Conservation (phyloP, 2,888 invertebrate genomes). For the Petrolisthes cinctipes region DNA sequence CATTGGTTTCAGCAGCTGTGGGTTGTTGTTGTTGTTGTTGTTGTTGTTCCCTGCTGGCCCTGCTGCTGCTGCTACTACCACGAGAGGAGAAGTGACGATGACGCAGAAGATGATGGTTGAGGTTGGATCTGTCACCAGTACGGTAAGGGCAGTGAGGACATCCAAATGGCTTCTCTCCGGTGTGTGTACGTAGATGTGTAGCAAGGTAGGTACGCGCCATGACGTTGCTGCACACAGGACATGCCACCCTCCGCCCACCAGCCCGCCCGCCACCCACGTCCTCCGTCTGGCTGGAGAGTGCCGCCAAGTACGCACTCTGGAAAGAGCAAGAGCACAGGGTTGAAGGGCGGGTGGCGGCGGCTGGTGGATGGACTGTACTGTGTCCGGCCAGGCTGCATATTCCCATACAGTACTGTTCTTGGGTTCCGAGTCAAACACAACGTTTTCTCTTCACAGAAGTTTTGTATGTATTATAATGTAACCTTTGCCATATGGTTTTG, state of each 20-base stretch:
- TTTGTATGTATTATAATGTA: too few relatives aligned
- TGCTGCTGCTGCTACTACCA: background rate
- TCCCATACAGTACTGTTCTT: too few relatives aligned
- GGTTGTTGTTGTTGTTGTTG: background rate
- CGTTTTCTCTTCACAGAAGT: too few relatives aligned
- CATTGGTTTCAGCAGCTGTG: background rate
- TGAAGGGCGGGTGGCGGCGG: conserved; percentile 19
- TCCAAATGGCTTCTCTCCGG: conserved; percentile 59
- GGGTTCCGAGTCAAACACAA: too few relatives aligned
- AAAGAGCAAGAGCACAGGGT: conserved; percentile 50
- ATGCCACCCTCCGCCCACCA: conserved; percentile 51
- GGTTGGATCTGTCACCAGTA: conserved; percentile 51
- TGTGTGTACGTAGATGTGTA: conserved; percentile 59
- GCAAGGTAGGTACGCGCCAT: conserved; percentile 52
- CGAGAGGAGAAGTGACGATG: conserved; percentile 37
- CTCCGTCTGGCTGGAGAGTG: conserved; percentile 20
- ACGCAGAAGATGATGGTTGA: conserved; percentile 55
- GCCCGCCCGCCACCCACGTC: conserved; percentile 38
- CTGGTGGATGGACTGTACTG: background rate
- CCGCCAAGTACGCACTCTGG: conserved; percentile 54
- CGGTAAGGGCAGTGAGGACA: conserved; percentile 53
- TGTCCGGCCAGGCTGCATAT: too few relatives aligned
- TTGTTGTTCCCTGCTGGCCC: conserved; percentile 28
- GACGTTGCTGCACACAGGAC: conserved; percentile 57
- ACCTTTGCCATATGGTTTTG: too few relatives aligned